phyloP scores from a whole-genome alignment of 2,797 vertebrate genomes.

The Hybognathus amarus region DNA sequence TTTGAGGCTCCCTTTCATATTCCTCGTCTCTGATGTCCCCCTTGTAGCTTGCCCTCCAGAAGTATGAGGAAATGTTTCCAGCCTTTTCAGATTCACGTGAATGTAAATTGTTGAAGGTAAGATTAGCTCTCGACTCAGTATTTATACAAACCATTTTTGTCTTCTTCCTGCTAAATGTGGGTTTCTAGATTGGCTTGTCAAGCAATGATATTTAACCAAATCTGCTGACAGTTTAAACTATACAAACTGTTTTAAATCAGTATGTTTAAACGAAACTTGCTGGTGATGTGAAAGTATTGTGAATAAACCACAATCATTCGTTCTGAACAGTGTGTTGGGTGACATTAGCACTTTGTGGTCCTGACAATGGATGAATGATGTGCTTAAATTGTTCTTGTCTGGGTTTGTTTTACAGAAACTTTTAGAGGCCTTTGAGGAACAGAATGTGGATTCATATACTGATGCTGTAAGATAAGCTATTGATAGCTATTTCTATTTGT shows the following conservation, averaged over 20 bases:
- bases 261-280: neutral
- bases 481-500: neutral
- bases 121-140: neutral
- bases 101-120: conserved; percentile 86
- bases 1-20: neutral
- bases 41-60: conserved; percentile 76
- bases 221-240: neutral
- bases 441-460: conserved; percentile 90
- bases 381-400: neutral
- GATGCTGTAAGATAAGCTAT: conserved; percentile 80
- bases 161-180: neutral
- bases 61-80: conserved; percentile 89
- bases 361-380: neutral
- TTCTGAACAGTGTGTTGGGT: neutral
- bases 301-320: neutral
- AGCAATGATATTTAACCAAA: neutral
- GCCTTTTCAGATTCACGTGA: conserved; percentile 85
- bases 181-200: neutral
- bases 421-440: conserved; percentile 89
- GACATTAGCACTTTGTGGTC: neutral
- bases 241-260: neutral
- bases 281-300: neutral
- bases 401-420: conserved; percentile 80
- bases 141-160: neutral
- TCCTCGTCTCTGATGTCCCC: neutral